These are phyloP conservation scores for Aegotheles bennettii DNA, from an alignment of 2,113 vertebrate species.

Conservation along the genomic window DNA sequence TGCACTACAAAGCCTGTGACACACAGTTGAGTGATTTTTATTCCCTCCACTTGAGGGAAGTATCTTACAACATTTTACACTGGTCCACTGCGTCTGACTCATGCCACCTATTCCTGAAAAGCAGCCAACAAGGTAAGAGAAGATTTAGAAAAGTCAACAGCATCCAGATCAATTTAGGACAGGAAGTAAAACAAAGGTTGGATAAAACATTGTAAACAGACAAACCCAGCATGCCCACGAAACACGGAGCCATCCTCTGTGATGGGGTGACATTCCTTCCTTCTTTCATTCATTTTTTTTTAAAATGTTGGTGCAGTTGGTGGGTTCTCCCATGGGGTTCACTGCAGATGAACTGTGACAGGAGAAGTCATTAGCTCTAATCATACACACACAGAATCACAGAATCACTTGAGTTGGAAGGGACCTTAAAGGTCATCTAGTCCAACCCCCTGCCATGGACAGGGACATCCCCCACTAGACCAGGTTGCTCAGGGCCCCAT, in stretches of 20 bases:
- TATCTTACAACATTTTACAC: slow-evolving; percentile 30
- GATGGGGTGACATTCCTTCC: background rate
- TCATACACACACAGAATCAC: no score
- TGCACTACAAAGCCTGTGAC: background rate
- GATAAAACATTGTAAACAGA: background rate
- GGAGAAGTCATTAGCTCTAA: background rate
- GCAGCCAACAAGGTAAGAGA: background rate
- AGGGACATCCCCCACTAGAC: no score
- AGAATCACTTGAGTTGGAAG: no score
- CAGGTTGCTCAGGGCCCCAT: no score
- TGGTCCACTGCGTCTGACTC: background rate
- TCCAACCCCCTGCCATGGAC: no score
- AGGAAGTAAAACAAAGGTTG: background rate
- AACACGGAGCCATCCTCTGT: background rate
- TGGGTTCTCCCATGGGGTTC: background rate
- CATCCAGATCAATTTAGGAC: background rate
- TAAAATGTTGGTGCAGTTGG: background rate
- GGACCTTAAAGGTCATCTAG: no score
- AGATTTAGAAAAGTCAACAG: background rate
- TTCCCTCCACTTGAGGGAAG: slow-evolving; percentile 62
- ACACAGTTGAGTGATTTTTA: slow-evolving; percentile 18
- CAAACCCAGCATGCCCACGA: background rate
- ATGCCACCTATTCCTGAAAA: slow-evolving; percentile 25
- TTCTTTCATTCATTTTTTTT: background rate
- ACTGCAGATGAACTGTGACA: background rate